Evolutionary conservation across 2,113 vertebrate genomes (phyloP), one percentile per base, ranked within the genome.

Genomic region (Crotalus helleri): DNA sequence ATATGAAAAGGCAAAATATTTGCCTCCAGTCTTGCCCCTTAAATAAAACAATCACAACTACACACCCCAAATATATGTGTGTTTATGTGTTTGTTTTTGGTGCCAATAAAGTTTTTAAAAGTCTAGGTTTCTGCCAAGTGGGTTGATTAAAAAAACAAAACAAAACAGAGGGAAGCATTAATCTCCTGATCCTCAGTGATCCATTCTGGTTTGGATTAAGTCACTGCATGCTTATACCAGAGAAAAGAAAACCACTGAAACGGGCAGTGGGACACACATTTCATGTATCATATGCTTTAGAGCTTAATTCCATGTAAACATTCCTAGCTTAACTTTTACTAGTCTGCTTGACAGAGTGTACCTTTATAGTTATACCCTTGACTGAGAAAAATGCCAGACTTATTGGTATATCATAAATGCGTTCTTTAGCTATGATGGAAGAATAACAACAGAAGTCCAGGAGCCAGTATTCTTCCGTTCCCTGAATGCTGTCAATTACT

Each of bases 401-500:
- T 95, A 87, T 92, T 93, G 92, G 93, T 93, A 92, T 94, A 94
- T 93, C 94, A 57, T 46, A 89, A 92, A 96, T 94, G 96, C 0
- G 51, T 95, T 96, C 96, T 95, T 88, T 92, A 97, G 97, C 95
- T 91, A 94, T 87, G 95, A 94, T 96, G 96, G 96, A 95, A 95
- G 94, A 92, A 89, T 96, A 95, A 96, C 95, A 92, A 89, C 95
- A 57, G 29, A 88, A n/a, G 17, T 69, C 94, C 94, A 93, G 95
- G 95, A 93, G 95, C 96, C 93, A 95, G 29, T 95, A 95, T 96
- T 95, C 92, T 91, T 88, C 94, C 94, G 92, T 95, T 94, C 97
- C 95, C 95, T 94, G 93, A 95, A 94, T 93, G 96, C 93, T 94
- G 97, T 96, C 96, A 97, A 95, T 97, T 97, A 98, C 94, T 64